Conservation (phyloP, 2,797 vertebrate genomes). For the Agapornis canus region DNA sequence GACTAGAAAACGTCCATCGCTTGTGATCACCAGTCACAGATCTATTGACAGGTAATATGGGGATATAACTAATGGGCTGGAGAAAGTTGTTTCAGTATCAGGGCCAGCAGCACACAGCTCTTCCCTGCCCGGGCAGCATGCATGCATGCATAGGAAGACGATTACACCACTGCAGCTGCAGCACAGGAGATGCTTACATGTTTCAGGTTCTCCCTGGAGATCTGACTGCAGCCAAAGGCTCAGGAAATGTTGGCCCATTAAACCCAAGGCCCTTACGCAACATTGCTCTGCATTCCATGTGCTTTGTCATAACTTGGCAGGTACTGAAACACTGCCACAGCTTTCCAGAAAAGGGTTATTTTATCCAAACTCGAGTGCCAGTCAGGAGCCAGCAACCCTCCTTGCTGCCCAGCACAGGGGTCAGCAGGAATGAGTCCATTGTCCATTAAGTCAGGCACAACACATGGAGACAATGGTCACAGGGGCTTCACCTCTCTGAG, state of each 20-base stretch:
- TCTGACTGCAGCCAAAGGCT: not conserved
- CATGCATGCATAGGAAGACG: rapidly evolving
- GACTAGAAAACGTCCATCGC: not conserved
- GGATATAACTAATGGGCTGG: not conserved
- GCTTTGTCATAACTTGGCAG: not conserved
- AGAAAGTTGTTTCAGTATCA: not conserved
- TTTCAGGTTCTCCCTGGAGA: not conserved
- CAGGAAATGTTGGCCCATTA: rapidly evolving
- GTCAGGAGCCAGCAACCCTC: not conserved
- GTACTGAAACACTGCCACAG: not conserved
- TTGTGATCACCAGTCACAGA: not conserved
- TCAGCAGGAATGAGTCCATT: rapidly evolving
- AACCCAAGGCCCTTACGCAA: not conserved
- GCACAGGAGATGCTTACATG: not conserved
- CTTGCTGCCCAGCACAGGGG: not conserved
- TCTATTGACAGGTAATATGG: rapidly evolving
- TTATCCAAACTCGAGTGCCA: not conserved
- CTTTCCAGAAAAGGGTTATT: not conserved
- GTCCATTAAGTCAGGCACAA: not conserved
- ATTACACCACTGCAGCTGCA: not conserved
- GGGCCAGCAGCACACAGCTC: rapidly evolving
- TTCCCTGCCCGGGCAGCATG: rapidly evolving
- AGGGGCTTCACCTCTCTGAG: rapidly evolving
- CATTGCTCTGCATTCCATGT: rapidly evolving
- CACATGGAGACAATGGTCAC: rapidly evolving